Evolutionary conservation across 2,113 vertebrate genomes (phyloP).

Genomic region (Isichthys henryi): DNA sequence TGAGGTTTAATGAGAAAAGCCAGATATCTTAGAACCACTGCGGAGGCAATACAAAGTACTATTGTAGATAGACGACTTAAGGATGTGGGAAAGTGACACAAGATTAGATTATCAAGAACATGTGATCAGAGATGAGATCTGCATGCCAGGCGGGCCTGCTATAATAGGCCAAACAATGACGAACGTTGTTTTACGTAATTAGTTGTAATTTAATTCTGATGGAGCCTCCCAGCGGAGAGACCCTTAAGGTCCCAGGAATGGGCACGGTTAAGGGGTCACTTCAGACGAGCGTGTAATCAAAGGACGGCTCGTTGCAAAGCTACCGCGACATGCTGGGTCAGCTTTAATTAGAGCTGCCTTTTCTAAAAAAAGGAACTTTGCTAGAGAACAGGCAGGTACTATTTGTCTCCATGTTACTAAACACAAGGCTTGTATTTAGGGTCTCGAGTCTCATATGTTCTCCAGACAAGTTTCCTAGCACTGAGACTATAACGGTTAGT

Average conservation of each 20-base stretch:
- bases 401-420: background rate
- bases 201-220: background rate
- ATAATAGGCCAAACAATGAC: background rate
- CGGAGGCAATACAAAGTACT: background rate
- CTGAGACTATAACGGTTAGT: background rate
- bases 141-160: background rate
- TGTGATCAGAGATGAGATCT: background rate
- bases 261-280: background rate
- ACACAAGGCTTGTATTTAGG: background rate
- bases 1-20: background rate
- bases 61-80: background rate
- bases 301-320: background rate
- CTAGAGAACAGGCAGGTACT: background rate
- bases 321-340: background rate
- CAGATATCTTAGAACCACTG: background rate
- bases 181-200: background rate
- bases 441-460: background rate
- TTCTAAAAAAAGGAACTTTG: background rate
- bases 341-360: background rate
- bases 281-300: background rate
- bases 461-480: background rate
- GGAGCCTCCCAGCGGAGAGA: background rate
- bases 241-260: constrained; percentile 1
- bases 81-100: background rate
- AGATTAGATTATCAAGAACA: background rate